These are phyloP conservation scores for Cardinalis cardinalis DNA, from an alignment of 2,113 vertebrate genomes.

Conservation along the genomic window DNA sequence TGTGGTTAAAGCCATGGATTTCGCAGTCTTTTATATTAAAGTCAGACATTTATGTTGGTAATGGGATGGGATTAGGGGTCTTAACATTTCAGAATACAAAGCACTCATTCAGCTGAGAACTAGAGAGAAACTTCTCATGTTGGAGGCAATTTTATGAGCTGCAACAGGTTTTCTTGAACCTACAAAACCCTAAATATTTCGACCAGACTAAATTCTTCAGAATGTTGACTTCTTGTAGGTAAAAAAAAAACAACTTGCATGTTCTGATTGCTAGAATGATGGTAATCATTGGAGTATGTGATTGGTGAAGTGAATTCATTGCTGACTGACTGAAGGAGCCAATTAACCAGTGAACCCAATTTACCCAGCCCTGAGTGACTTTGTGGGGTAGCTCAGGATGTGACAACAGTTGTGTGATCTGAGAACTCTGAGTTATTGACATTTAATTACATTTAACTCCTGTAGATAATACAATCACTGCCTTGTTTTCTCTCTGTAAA, in stretches of 20 bases:
- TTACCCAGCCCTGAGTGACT: background rate
- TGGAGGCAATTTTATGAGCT: background rate
- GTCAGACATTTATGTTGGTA: constrained; percentile 1
- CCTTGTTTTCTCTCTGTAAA: background rate
- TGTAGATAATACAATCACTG: background rate
- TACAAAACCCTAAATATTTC: background rate
- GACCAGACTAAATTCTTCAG: background rate
- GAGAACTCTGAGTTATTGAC: background rate
- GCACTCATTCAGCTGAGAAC: background rate
- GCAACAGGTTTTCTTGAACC: background rate
- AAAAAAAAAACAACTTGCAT: background rate
- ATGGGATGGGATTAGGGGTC: background rate
- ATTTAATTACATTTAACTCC: background rate
- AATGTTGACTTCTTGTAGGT: background rate
- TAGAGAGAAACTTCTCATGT: background rate
- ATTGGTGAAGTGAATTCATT: background rate
- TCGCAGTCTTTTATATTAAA: background rate
- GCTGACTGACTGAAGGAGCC: background rate
- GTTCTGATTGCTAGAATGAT: background rate
- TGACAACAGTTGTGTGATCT: background rate
- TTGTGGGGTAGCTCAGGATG: background rate
- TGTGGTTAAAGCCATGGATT: background rate
- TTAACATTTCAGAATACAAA: constrained; percentile 8
- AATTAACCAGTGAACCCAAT: background rate
- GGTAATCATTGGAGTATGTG: background rate